These are phyloP conservation scores for Ceyx melanurus DNA, from an alignment of 2,113 vertebrate species.

Conservation along the genomic window DNA sequence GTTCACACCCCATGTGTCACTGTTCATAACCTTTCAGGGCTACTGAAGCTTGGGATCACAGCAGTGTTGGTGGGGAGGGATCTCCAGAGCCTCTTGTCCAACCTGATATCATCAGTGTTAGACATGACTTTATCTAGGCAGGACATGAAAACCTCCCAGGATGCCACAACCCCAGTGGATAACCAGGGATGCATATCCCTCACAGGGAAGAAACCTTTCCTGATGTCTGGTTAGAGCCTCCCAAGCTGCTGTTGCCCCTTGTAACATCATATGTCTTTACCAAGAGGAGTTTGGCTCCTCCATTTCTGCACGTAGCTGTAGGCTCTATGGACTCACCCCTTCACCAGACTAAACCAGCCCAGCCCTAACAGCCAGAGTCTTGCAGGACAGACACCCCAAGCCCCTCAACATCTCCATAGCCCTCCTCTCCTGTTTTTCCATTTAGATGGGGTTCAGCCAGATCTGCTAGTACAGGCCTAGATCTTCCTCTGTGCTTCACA, in stretches of 20 bases:
- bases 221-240: not conserved
- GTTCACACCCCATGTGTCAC: not conserved
- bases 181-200: not conserved
- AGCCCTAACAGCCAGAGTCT: not conserved
- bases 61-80: not conserved
- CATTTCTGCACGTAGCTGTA: not conserved
- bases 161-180: not conserved
- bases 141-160: not conserved
- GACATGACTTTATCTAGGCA: not conserved
- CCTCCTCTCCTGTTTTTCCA: not conserved
- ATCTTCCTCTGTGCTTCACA: not conserved
- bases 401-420: not conserved
- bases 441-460: not conserved
- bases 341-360: not conserved
- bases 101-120: not conserved
- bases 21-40: not conserved
- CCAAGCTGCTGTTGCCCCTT: not conserved
- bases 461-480: not conserved
- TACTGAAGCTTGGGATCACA: not conserved
- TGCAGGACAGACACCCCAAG: not conserved
- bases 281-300: not conserved
- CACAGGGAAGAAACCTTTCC: not conserved
- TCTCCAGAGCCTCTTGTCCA: not conserved
- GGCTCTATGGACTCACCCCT: not conserved
- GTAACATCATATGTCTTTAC: not conserved